phyloP scores from a whole-genome alignment of 37 sponge, comb jelly and placozoan genomes.

The Amphimedon queenslandica region DNA sequence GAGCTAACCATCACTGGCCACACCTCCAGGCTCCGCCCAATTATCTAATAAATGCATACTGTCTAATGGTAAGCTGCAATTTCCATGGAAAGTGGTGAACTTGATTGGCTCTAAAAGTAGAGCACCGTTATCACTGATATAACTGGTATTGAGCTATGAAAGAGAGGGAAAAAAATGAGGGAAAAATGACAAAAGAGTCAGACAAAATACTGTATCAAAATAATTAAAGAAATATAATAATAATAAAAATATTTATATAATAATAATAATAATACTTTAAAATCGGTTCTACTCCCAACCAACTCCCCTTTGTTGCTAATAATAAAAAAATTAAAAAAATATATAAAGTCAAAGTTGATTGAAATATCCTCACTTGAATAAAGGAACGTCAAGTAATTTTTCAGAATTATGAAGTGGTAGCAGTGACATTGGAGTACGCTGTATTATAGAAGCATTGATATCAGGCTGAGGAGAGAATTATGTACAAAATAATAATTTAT shows the following conservation, averaged over 20 bases:
- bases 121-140: conserved; percentile 59
- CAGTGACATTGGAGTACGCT: conserved; percentile 73
- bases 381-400: conserved; percentile 32
- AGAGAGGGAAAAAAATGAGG: neutral
- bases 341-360: neutral
- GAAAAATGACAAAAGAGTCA: no score
- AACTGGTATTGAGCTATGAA: conserved; percentile 69
- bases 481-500: neutral
- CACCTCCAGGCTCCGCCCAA: no score
- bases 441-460: conserved; percentile 2
- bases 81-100: no score
- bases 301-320: conserved; percentile 70
- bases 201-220: no score
- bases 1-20: no score
- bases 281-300: conserved; percentile 70
- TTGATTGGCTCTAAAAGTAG: conserved; percentile 73
- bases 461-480: neutral
- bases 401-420: conserved; percentile 62
- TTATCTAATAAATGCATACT: no score
- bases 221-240: no score
- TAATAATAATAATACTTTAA: conserved; percentile 38
- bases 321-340: neutral
- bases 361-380: conserved; percentile 25
- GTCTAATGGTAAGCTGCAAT: no score
- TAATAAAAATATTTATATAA: neutral